Evolutionary conservation across 2,113 vertebrate species (phyloP).

Genomic region (Notothenia coriiceps): DNA sequence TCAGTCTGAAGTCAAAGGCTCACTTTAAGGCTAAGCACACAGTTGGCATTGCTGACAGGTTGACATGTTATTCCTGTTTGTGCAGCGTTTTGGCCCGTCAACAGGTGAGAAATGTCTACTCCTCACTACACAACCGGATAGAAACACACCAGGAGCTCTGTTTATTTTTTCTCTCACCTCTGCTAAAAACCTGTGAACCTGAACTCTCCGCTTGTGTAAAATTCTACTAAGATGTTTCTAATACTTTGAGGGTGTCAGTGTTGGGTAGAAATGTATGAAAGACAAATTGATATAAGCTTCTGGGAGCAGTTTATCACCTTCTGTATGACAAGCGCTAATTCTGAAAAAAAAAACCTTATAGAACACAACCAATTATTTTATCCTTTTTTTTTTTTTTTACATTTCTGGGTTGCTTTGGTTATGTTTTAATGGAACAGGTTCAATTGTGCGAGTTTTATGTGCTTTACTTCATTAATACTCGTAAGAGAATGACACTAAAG

Average conservation of each 20-base stretch:
- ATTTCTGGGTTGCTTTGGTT: background rate
- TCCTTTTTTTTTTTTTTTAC: background rate
- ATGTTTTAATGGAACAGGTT: background rate
- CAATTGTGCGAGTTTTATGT: background rate
- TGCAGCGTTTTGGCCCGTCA: slow-evolving; percentile 70
- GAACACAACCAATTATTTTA: background rate
- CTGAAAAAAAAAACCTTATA: background rate
- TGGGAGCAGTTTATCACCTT: background rate
- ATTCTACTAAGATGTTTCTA: slow-evolving; percentile 15
- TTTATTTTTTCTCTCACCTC: slow-evolving; percentile 9
- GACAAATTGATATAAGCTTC: background rate
- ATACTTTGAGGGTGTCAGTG: background rate
- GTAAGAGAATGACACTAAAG: background rate
- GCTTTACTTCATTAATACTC: no score
- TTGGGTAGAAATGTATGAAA: background rate
- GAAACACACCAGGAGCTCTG: slow-evolving; percentile 18
- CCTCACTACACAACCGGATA: slow-evolving; percentile 2
- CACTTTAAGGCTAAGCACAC: slow-evolving; percentile 62
- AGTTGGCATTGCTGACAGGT: slow-evolving; percentile 82
- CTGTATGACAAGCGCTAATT: background rate
- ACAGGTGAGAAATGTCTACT: slow-evolving; percentile 60
- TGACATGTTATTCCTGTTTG: slow-evolving; percentile 77
- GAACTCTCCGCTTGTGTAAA: slow-evolving; percentile 10
- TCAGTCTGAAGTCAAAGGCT: slow-evolving; percentile 26
- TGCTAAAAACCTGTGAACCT: background rate